Base-by-base conservation (phyloP, 2,113 vertebrate genomes). In the Perca fluviatilis region DNA sequence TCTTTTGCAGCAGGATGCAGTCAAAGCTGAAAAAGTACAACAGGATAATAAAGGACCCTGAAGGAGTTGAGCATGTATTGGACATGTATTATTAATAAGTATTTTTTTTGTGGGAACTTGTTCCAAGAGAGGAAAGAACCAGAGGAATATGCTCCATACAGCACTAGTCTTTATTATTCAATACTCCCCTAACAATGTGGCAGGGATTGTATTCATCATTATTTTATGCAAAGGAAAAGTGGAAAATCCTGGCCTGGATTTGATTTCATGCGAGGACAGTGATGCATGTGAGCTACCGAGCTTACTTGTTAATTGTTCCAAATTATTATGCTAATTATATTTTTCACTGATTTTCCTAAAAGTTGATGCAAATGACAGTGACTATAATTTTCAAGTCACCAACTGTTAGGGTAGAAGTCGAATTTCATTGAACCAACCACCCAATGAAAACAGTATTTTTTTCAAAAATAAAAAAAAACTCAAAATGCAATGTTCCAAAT, bases 41-140 rank as follows among this genome's bases (percentile, higher is more conserved):
- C 80, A 60, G 79, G 79, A 88, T 83, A 87, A 91, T 79, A 79
- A 77, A 58, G 83, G 83, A 86, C 88, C 89, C 88, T 79, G 79
- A 84, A 89, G 84, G 82, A 87, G 84, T 65, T 79, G 74, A 88
- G 86, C 77, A 82, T 84, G 86, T 72, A 89, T 81, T 82, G 83
- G 53, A 80, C 83, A 94, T 94, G 77, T 86, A 91, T 93, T 93
- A 91, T 93, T 92, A 87, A 94, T 90, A 82, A 72, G 69, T 51
- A 51, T 77, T 72, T 83, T 72, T 83, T 91, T 93, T 82, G 86
- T 90, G 82, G 83, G 90, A 87, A 88, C 89, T 84, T 88, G 84
- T 80, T 91, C 69, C 64, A 76, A 82, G 72, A 83, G 75, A 72
- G 75, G 57, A 80, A 68, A 74, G 51, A 47, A 76, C 65, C 65